phyloP scores from a whole-genome alignment of 2,888 invertebrate species.

The Callinectes sapidus region DNA sequence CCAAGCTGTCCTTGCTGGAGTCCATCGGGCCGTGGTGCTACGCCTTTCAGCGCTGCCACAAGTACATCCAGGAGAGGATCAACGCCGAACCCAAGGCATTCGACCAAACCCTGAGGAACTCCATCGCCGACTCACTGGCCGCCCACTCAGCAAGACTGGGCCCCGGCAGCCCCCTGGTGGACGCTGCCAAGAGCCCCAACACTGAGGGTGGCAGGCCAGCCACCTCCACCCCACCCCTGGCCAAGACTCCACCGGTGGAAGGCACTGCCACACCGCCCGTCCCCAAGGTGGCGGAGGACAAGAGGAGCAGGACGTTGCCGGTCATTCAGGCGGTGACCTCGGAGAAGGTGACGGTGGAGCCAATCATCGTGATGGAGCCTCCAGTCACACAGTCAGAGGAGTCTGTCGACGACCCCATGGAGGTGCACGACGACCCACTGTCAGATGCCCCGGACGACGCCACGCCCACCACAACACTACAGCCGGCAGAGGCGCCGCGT shows the following conservation, averaged over 20 bases:
- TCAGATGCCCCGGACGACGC: neutral
- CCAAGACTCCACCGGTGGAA: no score
- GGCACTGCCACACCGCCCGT: neutral
- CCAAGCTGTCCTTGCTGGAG: neutral
- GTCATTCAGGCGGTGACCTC: neutral
- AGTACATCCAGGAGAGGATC: constrained; percentile 44
- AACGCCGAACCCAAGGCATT: neutral
- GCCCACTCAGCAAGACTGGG: neutral
- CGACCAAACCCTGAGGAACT: neutral
- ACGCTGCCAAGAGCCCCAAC: neutral
- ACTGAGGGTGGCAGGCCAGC: neutral
- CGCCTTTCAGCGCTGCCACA: constrained; percentile 39
- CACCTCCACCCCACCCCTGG: neutral
- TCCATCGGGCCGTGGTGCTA: constrained; percentile 16
- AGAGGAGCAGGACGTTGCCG: neutral
- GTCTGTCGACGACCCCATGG: constrained; percentile 15
- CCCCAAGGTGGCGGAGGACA: neutral
- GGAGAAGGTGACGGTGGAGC: neutral
- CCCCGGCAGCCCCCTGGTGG: neutral
- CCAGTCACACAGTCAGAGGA: neutral
- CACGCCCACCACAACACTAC: neutral
- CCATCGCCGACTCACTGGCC: neutral
- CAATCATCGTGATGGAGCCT: neutral
- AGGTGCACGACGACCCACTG: neutral
- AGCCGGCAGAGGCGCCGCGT: neutral